These are phyloP conservation scores for Panopea generosa DNA, from an alignment of 2,888 invertebrate genomes.

Conservation along the genomic window DNA sequence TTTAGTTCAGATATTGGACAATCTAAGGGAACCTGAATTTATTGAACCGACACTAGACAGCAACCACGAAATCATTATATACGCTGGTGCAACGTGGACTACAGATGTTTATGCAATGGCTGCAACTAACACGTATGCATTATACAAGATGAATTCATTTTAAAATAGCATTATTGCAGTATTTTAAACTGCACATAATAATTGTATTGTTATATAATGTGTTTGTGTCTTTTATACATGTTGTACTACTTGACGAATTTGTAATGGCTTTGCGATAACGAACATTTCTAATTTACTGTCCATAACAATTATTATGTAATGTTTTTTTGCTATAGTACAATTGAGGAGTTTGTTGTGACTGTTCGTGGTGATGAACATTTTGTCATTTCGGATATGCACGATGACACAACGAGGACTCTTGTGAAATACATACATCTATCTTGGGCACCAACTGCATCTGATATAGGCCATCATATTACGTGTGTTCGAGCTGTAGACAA, in stretches of 20 bases:
- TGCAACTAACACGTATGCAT: conserved; percentile 38
- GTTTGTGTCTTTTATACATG: too few species aligned
- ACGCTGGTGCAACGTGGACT: conserved; percentile 60
- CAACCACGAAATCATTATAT: conserved; percentile 62
- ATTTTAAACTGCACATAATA: too few species aligned
- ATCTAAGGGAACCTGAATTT: conserved; percentile 57
- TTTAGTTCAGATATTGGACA: conserved; percentile 54
- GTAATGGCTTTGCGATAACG: too few species aligned
- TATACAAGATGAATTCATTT: too few species aligned
- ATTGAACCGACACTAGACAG: conserved; percentile 62
- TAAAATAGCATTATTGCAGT: too few species aligned
- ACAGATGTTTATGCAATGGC: conserved; percentile 53
- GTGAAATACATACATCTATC: conserved; percentile 25
- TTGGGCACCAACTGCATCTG: conserved; percentile 36
- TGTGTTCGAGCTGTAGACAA: conserved; percentile 42
- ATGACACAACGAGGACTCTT: background rate
- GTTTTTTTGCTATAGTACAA: conserved; percentile 29
- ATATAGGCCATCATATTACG: conserved; percentile 37
- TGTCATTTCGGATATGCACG: conserved; percentile 1
- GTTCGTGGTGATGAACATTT: conserved; percentile 24
- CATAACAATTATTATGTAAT: too few species aligned
- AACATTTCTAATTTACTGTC: background rate
- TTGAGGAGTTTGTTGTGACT: conserved; percentile 24
- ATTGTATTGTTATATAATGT: too few species aligned
- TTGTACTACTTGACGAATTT: too few species aligned